Evolutionary conservation across 2,888 invertebrate genomes (phyloP), one percentile per base, ranked within the genome.

Genomic region (Gibbula magus): DNA sequence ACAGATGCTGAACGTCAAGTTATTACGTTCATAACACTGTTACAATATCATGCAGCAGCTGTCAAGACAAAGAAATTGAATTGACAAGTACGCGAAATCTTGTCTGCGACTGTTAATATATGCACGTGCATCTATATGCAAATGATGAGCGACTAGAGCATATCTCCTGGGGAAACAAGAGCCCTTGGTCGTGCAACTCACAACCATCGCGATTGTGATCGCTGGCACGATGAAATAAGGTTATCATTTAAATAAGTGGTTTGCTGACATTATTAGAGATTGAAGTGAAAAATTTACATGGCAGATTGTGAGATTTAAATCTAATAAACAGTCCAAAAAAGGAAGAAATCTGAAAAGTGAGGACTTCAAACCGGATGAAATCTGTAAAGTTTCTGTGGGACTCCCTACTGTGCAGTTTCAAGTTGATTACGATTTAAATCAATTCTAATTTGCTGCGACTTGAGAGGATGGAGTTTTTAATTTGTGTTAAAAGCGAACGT

Each of bases 221-320:
- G n/a, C 39, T 32, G 70, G 39, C 16, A n/a, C 35, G 39, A 70
- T 32, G 35, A 70, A 70, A 70, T 35, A 70, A 70, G n/a, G 70
- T 70, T 70, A 70, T 70, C 70, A 39, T 70, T 35, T 70, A 70
- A 70, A 70, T 70, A 70, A 70, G 70, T 70, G 70, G 16, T 70
- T 70, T 13, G 32, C 20, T 70, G 70, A 70, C 70, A 70, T 70
- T 35, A 70, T 70, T 70, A 70, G 35, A 70, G 39, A 70, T 16
- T 70, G 70, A 70, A 61, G 61, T 61, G 61, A 29, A 61, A 25
- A 61, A 70, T 70, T 70, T 70, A 32, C 70, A 70, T 35, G 70
- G 35, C 70, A 20, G 70, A 70, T 70, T 70, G 70, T 70, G 20
- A n/a, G 39, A 32, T 35, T 18, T 70, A 70, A 70, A 70, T 70